Base-by-base conservation (phyloP, 2,888 invertebrate genomes). In the Himalopsyche kuldschensis region DNA sequence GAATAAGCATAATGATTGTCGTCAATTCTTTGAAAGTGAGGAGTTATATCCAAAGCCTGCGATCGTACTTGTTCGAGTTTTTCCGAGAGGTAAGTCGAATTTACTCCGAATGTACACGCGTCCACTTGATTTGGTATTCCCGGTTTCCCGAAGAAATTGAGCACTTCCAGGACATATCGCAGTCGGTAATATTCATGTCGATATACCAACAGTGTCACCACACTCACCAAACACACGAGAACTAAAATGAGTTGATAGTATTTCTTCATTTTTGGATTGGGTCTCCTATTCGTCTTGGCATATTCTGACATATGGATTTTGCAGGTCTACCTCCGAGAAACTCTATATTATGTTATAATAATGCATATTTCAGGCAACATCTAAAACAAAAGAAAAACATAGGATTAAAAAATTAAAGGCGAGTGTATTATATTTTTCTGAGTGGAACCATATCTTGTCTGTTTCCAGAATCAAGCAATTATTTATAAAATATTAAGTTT, bases 101-200 rank as follows among this genome's bases (percentile, higher is more conserved):
- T 92, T 80, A 92, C 91, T 48, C 92, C 91, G 0, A 91, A 90
- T 4, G 93, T 93, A 84, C 92, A 93, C 32, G 90, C 90, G 78
- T 92, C 91, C 11, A 92, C 91, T 88, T 92, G 90, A 0, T 75
- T 82, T n/a, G 91, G 91, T 32, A 92, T 89, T 10, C 93, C 93
- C 0, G 95, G 94, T 86, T 94, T 94, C 0, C 97, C 97, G 88
- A 97, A 97, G 88, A 97, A 96, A 89, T 97, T 96, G 5, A 97
- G 93, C 10, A 97, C 97, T 90, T 96, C 95, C 17, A 97, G 89
- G 0, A 97, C 96, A 90, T 96, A 96, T 86, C 96, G 93, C 0
- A 97, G 90, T 75, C 95, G 94, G 88, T 96, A 95, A 88, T 97
- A 97, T 89, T 97, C 97, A 87, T 96, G 96, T 85, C 96, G 94